These are phyloP conservation scores for Mercenaria mercenaria DNA, from an alignment of 1,140 invertebrate species.

Conservation along the genomic window DNA sequence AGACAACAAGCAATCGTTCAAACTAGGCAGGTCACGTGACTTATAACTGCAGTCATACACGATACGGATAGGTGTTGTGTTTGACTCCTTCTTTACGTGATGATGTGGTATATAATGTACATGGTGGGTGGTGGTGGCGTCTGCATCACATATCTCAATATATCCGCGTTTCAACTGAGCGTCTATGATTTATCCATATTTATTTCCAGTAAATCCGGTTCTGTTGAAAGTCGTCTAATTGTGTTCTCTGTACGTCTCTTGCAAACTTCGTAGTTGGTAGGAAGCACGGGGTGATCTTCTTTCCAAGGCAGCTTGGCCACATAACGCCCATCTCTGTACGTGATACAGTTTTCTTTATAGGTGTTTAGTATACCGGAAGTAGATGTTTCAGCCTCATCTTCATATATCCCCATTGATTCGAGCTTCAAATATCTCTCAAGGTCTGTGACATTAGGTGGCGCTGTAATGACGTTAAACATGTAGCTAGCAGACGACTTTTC, in stretches of 20 bases:
- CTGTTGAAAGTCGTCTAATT: constrained; percentile 3
- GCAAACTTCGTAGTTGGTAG: constrained; percentile 15
- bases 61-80: not conserved
- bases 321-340: constrained; percentile 12
- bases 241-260: not conserved
- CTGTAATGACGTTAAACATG: constrained; percentile 7
- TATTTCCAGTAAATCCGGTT: not conserved
- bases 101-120: constrained; percentile 43
- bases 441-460: not conserved
- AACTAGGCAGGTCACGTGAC: not conserved
- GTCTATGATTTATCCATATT: constrained; percentile 21
- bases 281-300: constrained; percentile 27
- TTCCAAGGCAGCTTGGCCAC: constrained; percentile 27
- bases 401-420: constrained; percentile 7
- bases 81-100: constrained; percentile 41
- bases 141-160: constrained; percentile 7
- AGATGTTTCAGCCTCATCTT: not conserved
- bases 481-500: not conserved
- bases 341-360: not conserved
- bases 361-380: not conserved
- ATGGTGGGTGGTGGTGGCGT: not conserved
- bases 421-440: not conserved
- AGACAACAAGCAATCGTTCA: not conserved
- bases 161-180: not conserved
- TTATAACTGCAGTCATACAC: not conserved